Evolutionary conservation across 2,113 vertebrate species (phyloP), one percentile per base, ranked within the genome.

Genomic region (Engraulis encrasicolus): DNA sequence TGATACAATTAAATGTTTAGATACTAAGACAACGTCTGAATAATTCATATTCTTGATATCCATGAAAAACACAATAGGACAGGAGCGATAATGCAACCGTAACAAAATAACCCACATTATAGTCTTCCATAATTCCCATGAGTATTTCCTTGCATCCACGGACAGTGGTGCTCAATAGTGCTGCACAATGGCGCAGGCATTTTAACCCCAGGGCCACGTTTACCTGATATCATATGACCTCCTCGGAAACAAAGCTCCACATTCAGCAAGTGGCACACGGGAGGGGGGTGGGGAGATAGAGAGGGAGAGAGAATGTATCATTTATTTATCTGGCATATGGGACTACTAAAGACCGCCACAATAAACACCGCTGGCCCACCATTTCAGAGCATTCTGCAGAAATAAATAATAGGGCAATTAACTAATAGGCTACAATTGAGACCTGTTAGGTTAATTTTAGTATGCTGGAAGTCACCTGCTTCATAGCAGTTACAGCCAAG

Each of bases 271-370:
- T 18, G 66, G 23, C 66, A 17, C 66, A 74, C 31, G 23, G 27
- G 66, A 74, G 66, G 31, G 61, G 9, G 54, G 66, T 34, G 66
- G 31, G 61, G 9, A n/a, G 40, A 9, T 45, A 45, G 40, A 34
- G 27, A 12, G 66, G 17, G 23, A 34, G 66, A 74, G 66, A 74
- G 31, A 17, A 74, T 74, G 66, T 74, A 74, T 74, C 66, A 74
- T 74, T 74, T 74, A 74, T 74, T 74, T 74, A 74, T 74, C 66
- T 74, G 66, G 27, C 66, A 74, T 74, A 74, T 74, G 66, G 66
- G 66, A 74, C 27, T 74, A 31, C 27, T 18, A n/a, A 31, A 27
- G 58, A n/a, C n/a, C 12, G 15, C 27, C 66, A 74, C 23, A 74
- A 5, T 31, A 74, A 74, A 74, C 66, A 31, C 66, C 17, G 66